These are phyloP conservation scores for Macaria notata DNA, from an alignment of 2,888 invertebrate species.

Conservation along the genomic window DNA sequence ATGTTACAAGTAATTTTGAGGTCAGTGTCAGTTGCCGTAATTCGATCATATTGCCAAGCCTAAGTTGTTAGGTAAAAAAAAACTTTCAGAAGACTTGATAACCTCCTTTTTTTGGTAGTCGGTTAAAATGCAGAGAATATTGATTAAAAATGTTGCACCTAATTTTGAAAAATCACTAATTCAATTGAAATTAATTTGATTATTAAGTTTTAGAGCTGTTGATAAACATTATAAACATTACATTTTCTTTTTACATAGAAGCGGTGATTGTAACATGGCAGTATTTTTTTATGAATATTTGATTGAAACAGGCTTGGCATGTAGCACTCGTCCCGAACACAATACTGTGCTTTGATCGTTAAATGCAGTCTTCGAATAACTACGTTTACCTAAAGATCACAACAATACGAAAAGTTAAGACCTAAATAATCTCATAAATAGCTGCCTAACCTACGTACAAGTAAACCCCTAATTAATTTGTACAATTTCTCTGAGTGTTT, in stretches of 20 bases:
- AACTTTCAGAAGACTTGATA: too few species aligned
- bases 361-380: slow-evolving; percentile 76
- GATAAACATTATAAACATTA: too few species aligned
- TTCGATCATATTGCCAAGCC: slow-evolving; percentile 26
- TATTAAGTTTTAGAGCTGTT: too few species aligned
- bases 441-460: slow-evolving; percentile 56
- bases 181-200: too few species aligned
- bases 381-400: slow-evolving; percentile 71
- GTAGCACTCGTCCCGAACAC: slow-evolving; percentile 35
- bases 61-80: not conserved
- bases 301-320: slow-evolving; percentile 8
- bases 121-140: too few species aligned
- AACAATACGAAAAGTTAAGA: slow-evolving; percentile 69
- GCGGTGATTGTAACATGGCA: too few species aligned
- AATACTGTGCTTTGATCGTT: slow-evolving; percentile 63
- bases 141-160: too few species aligned
- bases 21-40: slow-evolving; percentile 43
- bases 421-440: slow-evolving; percentile 82
- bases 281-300: too few species aligned
- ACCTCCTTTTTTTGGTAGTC: too few species aligned
- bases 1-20: slow-evolving; percentile 71
- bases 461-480: slow-evolving; percentile 74
- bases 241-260: too few species aligned
- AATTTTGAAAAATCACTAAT: too few species aligned
- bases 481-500: slow-evolving; percentile 72